Evolutionary conservation across 2,113 vertebrate genomes (phyloP).

Genomic region (Oryzias melastigma): DNA sequence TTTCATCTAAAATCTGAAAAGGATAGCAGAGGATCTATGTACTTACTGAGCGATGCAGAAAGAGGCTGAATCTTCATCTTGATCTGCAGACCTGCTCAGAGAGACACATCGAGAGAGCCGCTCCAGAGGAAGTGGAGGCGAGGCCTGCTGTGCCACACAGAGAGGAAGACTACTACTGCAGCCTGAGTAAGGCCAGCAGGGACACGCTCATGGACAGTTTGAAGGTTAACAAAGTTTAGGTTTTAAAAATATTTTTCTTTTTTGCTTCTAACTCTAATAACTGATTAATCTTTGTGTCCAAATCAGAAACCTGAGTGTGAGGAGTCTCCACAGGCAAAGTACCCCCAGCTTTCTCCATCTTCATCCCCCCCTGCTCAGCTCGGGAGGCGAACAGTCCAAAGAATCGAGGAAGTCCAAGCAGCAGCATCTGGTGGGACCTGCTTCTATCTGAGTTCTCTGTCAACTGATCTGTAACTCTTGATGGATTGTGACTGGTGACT

Average conservation of each 20-base stretch:
- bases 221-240: conserved; percentile 60
- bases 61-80: neutral
- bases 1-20: too few species aligned
- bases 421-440: conserved; percentile 67
- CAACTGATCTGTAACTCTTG: neutral
- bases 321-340: conserved; percentile 65
- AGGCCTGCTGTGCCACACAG: conserved; percentile 48
- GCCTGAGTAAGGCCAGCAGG: conserved; percentile 60
- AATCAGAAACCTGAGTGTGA: conserved; percentile 70
- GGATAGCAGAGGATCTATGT: too few species aligned
- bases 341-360: conserved; percentile 46
- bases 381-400: conserved; percentile 18
- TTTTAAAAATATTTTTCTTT: neutral
- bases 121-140: conserved; percentile 44
- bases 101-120: conserved; percentile 42
- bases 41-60: too few species aligned
- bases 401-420: conserved; percentile 62
- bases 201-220: conserved; percentile 71
- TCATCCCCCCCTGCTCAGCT: conserved; percentile 27
- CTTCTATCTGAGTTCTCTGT: neutral
- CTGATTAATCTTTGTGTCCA: neutral
- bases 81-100: conserved; percentile 34
- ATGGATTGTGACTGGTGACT: conserved; percentile 15
- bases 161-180: conserved; percentile 72
- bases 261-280: neutral